These are phyloP conservation scores for Rosalia funebris DNA, from an alignment of 2,888 invertebrate species.

Conservation along the genomic window DNA sequence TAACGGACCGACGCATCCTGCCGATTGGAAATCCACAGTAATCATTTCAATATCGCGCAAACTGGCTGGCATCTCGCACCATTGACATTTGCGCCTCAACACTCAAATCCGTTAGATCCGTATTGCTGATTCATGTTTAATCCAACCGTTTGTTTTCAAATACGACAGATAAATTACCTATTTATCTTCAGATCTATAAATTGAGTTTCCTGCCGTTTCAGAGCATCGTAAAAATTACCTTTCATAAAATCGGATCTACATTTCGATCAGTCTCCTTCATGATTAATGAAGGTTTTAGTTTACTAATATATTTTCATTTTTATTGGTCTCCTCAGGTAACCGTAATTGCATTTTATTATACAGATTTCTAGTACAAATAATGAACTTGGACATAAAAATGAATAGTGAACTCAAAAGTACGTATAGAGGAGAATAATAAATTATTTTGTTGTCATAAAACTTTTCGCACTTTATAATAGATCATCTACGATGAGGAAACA, in stretches of 20 bases:
- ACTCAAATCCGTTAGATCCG: constrained; percentile 28
- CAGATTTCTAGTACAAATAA: too few species aligned
- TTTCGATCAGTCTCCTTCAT: neutral
- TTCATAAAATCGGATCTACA: constrained; percentile 18
- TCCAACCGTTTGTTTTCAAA: constrained; percentile 40
- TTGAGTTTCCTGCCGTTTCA: constrained; percentile 21
- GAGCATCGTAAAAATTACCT: constrained; percentile 17
- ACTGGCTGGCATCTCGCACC: constrained; percentile 38
- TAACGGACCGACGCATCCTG: constrained; percentile 33
- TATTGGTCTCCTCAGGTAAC: too few species aligned
- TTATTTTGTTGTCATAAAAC: too few species aligned
- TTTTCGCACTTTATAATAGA: too few species aligned
- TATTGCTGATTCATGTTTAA: constrained; percentile 39
- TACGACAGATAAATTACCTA: constrained; percentile 38
- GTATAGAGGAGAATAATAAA: too few species aligned
- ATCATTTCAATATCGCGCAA: constrained; percentile 41
- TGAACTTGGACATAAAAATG: too few species aligned
- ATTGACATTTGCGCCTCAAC: constrained; percentile 38
- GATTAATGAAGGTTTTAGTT: too few species aligned
- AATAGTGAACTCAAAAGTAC: too few species aligned
- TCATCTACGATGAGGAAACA: too few species aligned
- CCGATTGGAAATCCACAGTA: constrained; percentile 38
- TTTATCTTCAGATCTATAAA: constrained; percentile 37
- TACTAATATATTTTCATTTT: too few species aligned
- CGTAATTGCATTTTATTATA: too few species aligned